phyloP scores from a whole-genome alignment of 2,888 invertebrate species.

The Chrysodeixis includens region DNA sequence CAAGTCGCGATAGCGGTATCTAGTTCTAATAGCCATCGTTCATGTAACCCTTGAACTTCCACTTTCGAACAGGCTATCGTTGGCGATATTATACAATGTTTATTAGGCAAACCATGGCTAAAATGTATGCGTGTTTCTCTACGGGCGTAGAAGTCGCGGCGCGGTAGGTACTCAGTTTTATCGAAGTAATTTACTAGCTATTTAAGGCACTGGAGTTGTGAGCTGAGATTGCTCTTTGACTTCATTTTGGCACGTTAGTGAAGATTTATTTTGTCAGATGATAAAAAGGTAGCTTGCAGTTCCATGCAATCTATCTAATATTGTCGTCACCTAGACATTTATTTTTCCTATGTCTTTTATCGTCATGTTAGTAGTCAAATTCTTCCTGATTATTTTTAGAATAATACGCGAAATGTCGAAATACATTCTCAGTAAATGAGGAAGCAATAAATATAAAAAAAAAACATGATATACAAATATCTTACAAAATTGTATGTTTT shows the following conservation, averaged over 20 bases:
- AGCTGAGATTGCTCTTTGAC: too few species aligned
- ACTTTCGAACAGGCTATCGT: conserved; percentile 36
- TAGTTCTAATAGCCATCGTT: background rate
- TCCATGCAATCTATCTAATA: too few species aligned
- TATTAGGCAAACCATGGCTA: conserved; percentile 1
- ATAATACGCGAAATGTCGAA: too few species aligned
- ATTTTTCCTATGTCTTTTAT: too few species aligned
- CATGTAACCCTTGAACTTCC: conserved; percentile 41
- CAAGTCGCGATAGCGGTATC: background rate
- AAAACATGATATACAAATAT: background rate
- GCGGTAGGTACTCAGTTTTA: background rate
- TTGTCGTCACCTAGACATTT: too few species aligned
- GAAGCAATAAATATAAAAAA: background rate
- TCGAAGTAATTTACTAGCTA: background rate
- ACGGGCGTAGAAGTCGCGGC: background rate
- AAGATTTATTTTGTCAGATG: too few species aligned
- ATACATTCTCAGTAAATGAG: background rate
- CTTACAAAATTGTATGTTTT: too few species aligned
- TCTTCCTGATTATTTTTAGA: too few species aligned
- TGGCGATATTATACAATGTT: background rate
- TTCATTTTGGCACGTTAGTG: too few species aligned
- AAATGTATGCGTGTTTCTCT: background rate
- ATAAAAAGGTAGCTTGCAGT: too few species aligned
- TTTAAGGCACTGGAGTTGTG: background rate
- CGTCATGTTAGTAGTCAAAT: too few species aligned